Percentiles rank a stretch among this genome's conserved stretches.
Conservation (phyloP, 2,888 invertebrate genomes). For the Pogonocherus hispidulus region DNA sequence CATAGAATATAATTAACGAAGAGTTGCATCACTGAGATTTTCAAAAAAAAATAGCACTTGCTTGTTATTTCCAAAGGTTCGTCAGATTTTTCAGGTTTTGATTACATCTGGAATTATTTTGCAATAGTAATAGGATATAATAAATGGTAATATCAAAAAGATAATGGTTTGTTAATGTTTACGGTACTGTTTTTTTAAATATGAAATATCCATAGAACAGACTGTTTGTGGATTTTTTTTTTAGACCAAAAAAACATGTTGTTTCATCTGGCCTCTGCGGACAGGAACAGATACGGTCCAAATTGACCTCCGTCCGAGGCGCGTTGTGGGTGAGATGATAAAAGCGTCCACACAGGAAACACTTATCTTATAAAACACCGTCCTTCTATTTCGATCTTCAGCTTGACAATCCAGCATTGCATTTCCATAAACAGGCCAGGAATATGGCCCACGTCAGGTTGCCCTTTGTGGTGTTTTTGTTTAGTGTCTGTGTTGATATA, state of each 20-base stretch:
- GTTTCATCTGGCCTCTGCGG: neutral
- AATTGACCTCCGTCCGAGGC: constrained; percentile 36
- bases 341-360: constrained; percentile 56
- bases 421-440: constrained; percentile 31
- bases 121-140: no score
- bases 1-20: no score
- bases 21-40: no score
- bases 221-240: no score
- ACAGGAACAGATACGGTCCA: constrained; percentile 18
- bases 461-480: constrained; percentile 26
- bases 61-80: no score
- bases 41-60: no score
- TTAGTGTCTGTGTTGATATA: constrained; percentile 16
- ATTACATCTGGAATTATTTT: no score
- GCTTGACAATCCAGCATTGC: constrained; percentile 35
- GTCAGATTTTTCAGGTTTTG: no score
- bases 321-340: constrained; percentile 50
- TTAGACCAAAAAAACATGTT: neutral
- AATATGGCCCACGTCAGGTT: constrained; percentile 15
- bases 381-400: constrained; percentile 10
- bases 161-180: no score
- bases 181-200: no score
- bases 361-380: constrained; percentile 55
- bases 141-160: no score
- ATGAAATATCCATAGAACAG: no score